phyloP scores from a whole-genome alignment of 1,140 invertebrate species.

The Dufourea novaeangliae region DNA sequence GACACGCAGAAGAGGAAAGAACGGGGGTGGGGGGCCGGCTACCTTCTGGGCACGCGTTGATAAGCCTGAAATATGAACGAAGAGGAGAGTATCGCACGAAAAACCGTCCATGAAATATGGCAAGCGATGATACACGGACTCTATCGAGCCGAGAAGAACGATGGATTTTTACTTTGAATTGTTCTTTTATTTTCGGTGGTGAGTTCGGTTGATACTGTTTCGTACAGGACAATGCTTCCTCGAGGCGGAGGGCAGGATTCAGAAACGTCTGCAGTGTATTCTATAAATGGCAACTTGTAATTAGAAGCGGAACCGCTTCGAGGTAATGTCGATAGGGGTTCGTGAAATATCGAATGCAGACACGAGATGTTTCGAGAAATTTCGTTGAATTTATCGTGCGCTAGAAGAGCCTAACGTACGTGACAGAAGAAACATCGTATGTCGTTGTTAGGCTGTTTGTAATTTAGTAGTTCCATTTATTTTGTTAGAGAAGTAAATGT shows the following conservation, averaged over 20 bases:
- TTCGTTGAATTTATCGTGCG: not conserved
- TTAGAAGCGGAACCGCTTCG: constrained; percentile 11
- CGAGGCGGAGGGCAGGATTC: constrained; percentile 1
- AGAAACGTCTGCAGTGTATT: not conserved
- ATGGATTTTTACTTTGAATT: not conserved
- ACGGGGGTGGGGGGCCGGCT: not conserved
- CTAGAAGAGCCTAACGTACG: too few relatives aligned
- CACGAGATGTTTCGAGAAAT: not conserved
- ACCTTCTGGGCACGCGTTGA: constrained; percentile 38
- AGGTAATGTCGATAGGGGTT: constrained; percentile 1
- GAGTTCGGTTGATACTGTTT: not conserved
- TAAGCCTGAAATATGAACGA: constrained; percentile 43
- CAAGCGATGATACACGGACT: not conserved
- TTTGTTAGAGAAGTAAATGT: too few relatives aligned
- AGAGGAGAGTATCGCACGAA: constrained; percentile 37
- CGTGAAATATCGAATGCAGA: constrained; percentile 14
- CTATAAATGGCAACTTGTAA: constrained; percentile 30
- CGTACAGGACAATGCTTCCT: constrained; percentile 29
- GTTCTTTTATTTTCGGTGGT: not conserved
- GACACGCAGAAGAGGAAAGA: not conserved
- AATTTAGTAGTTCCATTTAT: too few relatives aligned
- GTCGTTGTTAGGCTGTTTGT: too few relatives aligned
- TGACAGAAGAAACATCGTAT: not conserved
- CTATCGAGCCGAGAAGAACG: not conserved
- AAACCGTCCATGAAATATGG: constrained; percentile 34